Base-by-base conservation (phyloP, 2,113 vertebrate species). In the Ondatra zibethicus region DNA sequence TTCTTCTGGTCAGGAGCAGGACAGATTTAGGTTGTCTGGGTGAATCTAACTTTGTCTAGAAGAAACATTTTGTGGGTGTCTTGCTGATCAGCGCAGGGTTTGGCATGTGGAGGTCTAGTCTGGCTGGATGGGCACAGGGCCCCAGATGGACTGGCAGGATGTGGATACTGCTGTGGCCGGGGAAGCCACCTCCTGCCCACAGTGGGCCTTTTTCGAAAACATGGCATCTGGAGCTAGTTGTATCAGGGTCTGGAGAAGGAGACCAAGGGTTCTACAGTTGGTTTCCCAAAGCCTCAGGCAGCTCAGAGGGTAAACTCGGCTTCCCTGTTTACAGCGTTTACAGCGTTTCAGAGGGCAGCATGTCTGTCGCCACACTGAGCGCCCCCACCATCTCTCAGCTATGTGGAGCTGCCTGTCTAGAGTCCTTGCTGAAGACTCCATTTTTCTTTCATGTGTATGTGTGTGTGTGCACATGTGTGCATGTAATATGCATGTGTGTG, bases 1-100 rank as follows among this genome's bases (percentile, higher is more conserved):
- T 52, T 81, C 75, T 68, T 95, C 77, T 77, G 84, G 72, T 84
- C 75, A 96, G 91, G 90, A 96, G 61, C 47, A 76, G 66, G 85
- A 88, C 70, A 61, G 11, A 94, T 81, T 92, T 95, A 85, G 82
- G 33, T 96, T 81, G 39, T 81, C 85, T 82, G 47, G 31, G 16
- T 76, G 17, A 91, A 85, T 87, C 90, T 92, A 72, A 80, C 92
- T 91, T 93, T 94, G 82, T 81, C 33, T 68, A 45, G 19, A 47
- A 45, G 25, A 47, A 25, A 87, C 25, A 21, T 13, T 82, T 81
- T 85, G 68, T 91, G 87, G 63, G 55, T 85, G 70, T 85, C 12
- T 7, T 55, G 31, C 47, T 50, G 82, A 52, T 21, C 70, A 70
- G 14, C 2, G 3, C n/a, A 87, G 68, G 47, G 52, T 65, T 92